Base-by-base conservation (phyloP, 2,888 invertebrate species). In the Oithona nana region DNA sequence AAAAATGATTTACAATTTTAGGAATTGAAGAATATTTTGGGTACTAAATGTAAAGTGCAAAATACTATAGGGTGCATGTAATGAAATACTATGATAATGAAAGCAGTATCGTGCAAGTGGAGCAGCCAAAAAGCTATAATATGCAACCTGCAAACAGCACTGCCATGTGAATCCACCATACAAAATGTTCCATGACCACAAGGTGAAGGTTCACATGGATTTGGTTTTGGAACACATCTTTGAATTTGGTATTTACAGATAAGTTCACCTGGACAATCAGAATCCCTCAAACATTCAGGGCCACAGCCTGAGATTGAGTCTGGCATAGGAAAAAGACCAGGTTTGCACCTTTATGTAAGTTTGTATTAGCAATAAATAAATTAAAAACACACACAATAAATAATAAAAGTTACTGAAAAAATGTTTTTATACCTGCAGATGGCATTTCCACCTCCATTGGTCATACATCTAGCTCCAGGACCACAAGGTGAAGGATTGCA, bases 271-370 rank as follows among this genome's bases (percentile, higher is more conserved):
- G n/a, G 22, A 28, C 62, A 62, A 13, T 62, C 62, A 1, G 30
- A 28, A 48, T 62, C 62, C 6, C 30, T 57, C 16, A 62, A 57
- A 64, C 70, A 70, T 63, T 70, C 69, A 24, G 68, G 69, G 31
- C 69, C 69, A 64, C 70, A 70, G 22, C 70, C 70, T 31, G 68
- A 68, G 61, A 70, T 69, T 6, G 70, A 69, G 58, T 70, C 69
- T 24, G 69, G 70, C 63, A 70, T 69, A 20, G 70, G 70, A 63
- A 69, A 69, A 63, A 66, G 67, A 16, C 70, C 69, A 20, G 67
- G 67, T 24, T 67, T 61, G 64, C 70, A 70, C 28, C 26, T 39
- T 6, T 6, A 39, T 16, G 39, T n/a, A n/a, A n/a, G n/a, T n/a
- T n/a, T n/a, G n/a, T n/a, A n/a, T n/a, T n/a, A n/a, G n/a, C n/a